Evolutionary conservation across 2,888 invertebrate genomes (phyloP).

Genomic region (Nezara viridula): DNA sequence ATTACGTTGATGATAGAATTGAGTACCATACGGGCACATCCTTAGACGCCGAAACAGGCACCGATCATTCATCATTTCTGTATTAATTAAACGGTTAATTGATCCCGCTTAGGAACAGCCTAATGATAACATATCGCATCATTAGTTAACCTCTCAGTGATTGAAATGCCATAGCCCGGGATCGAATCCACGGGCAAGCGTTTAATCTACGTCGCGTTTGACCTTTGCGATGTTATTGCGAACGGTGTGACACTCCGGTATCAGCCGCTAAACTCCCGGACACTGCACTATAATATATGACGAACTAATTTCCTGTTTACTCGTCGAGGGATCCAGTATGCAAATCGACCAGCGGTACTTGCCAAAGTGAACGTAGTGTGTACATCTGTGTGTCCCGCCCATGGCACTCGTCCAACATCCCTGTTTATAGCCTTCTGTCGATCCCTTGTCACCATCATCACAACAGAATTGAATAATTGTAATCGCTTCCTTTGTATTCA

Average conservation of each 20-base stretch:
- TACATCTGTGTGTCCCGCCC: neutral
- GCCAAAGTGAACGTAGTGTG: neutral
- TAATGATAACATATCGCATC: neutral
- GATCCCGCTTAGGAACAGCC: neutral
- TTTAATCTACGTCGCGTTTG: slow-evolving; percentile 5
- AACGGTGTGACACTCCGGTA: neutral
- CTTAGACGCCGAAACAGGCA: neutral
- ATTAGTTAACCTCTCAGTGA: neutral
- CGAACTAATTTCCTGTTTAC: slow-evolving; percentile 26
- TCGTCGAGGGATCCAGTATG: neutral
- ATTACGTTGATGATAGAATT: neutral
- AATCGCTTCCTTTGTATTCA: too few relatives aligned
- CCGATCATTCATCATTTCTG: neutral
- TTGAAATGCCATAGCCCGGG: neutral
- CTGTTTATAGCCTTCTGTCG: neutral
- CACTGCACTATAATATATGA: neutral
- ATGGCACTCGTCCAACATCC: neutral
- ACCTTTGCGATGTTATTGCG: slow-evolving; percentile 18
- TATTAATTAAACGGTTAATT: slow-evolving; percentile 35
- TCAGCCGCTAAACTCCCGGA: neutral
- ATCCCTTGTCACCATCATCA: neutral
- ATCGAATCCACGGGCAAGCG: neutral
- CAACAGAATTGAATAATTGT: neutral
- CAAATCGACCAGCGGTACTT: slow-evolving; percentile 7
- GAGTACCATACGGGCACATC: neutral